These are phyloP conservation scores for Syngnathus scovelli DNA, from an alignment of 2,113 vertebrate species.

Conservation along the genomic window DNA sequence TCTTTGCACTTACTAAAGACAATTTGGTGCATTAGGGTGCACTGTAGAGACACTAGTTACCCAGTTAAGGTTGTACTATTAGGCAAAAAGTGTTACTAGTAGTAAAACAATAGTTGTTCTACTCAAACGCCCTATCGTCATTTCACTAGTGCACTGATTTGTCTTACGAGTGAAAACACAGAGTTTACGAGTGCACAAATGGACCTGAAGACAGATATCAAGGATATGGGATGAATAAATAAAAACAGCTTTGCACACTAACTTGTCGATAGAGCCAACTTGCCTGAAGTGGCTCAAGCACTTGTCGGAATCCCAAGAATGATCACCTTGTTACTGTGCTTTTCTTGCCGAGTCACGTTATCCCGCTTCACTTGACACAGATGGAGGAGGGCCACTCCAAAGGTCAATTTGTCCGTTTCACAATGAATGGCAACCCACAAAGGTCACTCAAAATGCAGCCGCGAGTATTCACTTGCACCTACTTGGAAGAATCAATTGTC, in stretches of 20 bases:
- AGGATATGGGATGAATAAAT: not conserved
- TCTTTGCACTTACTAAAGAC: not conserved
- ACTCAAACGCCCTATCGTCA: too few species aligned
- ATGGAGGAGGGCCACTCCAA: slow-evolving; percentile 36
- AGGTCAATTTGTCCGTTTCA: slow-evolving; percentile 57
- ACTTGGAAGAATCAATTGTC: not conserved
- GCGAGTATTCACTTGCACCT: too few species aligned
- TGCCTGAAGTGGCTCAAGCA: slow-evolving; percentile 43
- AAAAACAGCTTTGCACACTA: not conserved
- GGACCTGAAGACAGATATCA: not conserved
- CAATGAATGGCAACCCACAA: slow-evolving; percentile 47
- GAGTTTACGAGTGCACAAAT: too few species aligned
- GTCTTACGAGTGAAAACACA: too few species aligned
- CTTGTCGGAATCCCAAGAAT: slow-evolving; percentile 63
- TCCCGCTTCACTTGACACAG: slow-evolving; percentile 40
- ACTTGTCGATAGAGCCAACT: slow-evolving; percentile 4
- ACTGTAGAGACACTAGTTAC: not conserved
- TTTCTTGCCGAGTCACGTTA: slow-evolving; percentile 26
- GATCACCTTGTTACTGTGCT: slow-evolving; percentile 54
- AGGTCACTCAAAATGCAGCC: slow-evolving; percentile 26
- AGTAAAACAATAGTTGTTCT: not conserved
- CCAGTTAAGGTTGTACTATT: too few species aligned
- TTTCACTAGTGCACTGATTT: too few species aligned
- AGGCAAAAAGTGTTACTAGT: not conserved
- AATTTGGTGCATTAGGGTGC: not conserved